Conservation (phyloP, 2,113 vertebrate species). For the Chinchilla lanigera region DNA sequence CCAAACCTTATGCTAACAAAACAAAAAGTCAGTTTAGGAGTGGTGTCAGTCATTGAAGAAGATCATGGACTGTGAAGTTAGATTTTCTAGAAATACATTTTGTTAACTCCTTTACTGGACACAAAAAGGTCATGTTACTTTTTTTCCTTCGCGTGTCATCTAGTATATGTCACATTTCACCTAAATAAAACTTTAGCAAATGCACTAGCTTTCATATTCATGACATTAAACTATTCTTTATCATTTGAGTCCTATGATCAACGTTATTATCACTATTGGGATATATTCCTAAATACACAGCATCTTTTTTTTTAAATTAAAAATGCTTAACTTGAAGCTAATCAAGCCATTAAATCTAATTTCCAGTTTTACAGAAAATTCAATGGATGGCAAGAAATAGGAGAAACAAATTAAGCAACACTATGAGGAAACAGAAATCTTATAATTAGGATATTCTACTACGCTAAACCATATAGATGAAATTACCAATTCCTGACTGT, state of each 20-base stretch:
- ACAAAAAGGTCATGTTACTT: slow-evolving; percentile 5
- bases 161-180: neutral
- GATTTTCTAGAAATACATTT: slow-evolving; percentile 34
- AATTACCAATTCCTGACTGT: neutral
- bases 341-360: slow-evolving; percentile 41
- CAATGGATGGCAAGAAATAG: neutral
- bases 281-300: neutral
- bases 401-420: neutral
- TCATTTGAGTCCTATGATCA: neutral
- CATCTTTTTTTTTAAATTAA: slow-evolving; percentile 26
- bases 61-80: neutral
- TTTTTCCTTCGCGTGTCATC: slow-evolving; percentile 38
- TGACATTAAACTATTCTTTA: slow-evolving; percentile 39
- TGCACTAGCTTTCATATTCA: slow-evolving; percentile 21
- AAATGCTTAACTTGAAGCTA: slow-evolving; percentile 47
- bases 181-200: slow-evolving; percentile 51
- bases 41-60: neutral
- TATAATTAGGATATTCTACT: neutral
- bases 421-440: neutral
- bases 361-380: slow-evolving; percentile 26
- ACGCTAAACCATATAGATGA: neutral
- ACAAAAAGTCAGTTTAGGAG: slow-evolving; percentile 26
- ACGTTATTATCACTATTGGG: neutral
- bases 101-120: slow-evolving; percentile 45
- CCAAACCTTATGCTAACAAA: neutral